These are phyloP conservation scores for Petrocephalus microphthalmus DNA, from an alignment of 2,113 vertebrate species.

Conservation along the genomic window DNA sequence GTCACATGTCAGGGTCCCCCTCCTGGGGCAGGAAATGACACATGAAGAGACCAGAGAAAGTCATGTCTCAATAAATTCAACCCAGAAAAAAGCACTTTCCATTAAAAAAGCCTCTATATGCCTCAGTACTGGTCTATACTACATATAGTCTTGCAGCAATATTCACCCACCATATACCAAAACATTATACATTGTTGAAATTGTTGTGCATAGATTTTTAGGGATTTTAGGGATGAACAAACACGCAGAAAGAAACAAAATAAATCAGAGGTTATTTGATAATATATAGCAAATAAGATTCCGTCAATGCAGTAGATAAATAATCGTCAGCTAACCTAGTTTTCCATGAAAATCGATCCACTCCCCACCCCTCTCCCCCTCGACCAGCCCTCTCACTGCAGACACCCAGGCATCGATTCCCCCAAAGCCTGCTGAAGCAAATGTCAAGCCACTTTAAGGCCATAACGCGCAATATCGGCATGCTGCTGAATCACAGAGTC, in stretches of 20 bases:
- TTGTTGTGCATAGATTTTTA: neutral
- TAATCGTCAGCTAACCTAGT: neutral
- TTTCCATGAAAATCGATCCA: slow-evolving; percentile 14
- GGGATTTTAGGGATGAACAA: neutral
- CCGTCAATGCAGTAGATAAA: neutral
- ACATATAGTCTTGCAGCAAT: neutral
- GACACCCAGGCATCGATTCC: slow-evolving; percentile 3
- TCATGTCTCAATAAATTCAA: neutral
- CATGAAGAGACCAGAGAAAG: neutral
- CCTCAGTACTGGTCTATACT: neutral
- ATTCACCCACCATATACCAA: neutral
- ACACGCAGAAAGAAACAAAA: neutral
- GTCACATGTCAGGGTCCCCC: neutral
- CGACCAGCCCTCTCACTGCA: neutral
- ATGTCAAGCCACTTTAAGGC: slow-evolving; percentile 13
- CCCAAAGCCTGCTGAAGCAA: slow-evolving; percentile 10
- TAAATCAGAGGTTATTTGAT: neutral
- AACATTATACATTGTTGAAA: neutral
- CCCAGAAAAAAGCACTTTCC: neutral
- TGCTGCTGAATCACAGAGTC: neutral
- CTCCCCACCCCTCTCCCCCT: neutral
- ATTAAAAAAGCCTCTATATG: neutral
- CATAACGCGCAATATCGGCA: neutral
- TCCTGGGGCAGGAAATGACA: neutral
- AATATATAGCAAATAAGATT: neutral